Evolutionary conservation across 2,888 invertebrate species (phyloP).

Genomic region (Holacanthella duospinosa): DNA sequence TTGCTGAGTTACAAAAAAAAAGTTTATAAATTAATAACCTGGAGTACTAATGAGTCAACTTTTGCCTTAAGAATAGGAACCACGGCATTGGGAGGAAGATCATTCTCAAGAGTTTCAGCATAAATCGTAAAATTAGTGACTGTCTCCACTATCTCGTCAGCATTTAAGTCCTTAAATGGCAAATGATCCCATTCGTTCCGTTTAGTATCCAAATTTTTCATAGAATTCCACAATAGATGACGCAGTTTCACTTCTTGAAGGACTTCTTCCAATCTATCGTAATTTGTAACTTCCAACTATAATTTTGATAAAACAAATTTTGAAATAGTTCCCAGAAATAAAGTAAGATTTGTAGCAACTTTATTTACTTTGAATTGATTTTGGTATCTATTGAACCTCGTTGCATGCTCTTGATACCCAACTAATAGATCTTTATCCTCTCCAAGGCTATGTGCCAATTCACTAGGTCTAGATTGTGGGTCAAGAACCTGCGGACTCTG

Average conservation of each 20-base stretch:
- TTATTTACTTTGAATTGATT: constrained; percentile 63
- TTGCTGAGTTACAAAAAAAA: no score
- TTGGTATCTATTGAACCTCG: constrained; percentile 67
- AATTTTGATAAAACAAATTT: constrained; percentile 19
- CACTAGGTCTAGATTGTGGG: constrained; percentile 56
- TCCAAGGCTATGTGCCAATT: constrained; percentile 54
- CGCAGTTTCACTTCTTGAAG: constrained; percentile 68
- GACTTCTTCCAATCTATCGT: constrained; percentile 69
- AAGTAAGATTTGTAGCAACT: background rate
- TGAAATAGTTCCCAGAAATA: background rate
- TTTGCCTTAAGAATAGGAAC: constrained; percentile 63
- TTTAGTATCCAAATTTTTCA: constrained; percentile 61
- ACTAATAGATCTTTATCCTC: constrained; percentile 54
- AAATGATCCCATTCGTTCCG: constrained; percentile 60
- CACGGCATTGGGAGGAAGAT: constrained; percentile 67
- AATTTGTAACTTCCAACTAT: constrained; percentile 69
- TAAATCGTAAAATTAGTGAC: no score
- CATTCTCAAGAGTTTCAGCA: no score
- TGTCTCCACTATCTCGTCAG: no score
- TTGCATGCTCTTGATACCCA: constrained; percentile 56
- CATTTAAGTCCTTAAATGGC: no score
- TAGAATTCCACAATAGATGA: constrained; percentile 66
- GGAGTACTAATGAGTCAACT: no score
- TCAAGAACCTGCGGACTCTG: constrained; percentile 67
- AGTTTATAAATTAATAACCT: no score